A percentile compares a stretch with the other conserved stretches of the same genome.
phyloP scores from a whole-genome alignment of 1,140 invertebrate species.

The Tribolium castaneum region DNA sequence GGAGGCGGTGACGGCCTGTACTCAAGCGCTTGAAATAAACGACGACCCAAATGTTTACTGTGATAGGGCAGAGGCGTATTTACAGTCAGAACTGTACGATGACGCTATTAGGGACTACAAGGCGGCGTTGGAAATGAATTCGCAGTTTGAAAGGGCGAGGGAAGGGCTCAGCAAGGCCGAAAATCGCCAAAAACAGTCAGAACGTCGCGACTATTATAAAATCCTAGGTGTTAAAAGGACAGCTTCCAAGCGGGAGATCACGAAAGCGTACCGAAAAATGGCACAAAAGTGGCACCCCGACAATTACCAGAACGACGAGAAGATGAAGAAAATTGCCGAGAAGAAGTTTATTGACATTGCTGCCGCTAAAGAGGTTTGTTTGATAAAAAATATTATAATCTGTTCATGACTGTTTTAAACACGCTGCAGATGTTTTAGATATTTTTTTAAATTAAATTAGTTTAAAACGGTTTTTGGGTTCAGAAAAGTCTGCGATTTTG shows the following conservation, averaged over 20 bases:
- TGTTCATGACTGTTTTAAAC: too few relatives aligned
- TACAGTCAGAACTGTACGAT: slow-evolving; percentile 91
- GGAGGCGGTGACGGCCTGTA: slow-evolving; percentile 80
- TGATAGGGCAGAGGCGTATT: slow-evolving; percentile 92
- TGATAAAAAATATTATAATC: slow-evolving; percentile 7
- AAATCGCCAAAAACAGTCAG: slow-evolving; percentile 93
- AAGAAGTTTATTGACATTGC: slow-evolving; percentile 99
- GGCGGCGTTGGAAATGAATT: slow-evolving; percentile 87
- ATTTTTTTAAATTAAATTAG: too few relatives aligned
- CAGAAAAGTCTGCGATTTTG: too few relatives aligned
- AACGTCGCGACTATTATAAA: slow-evolving; percentile 98
- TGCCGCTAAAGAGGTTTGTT: slow-evolving; percentile 93
- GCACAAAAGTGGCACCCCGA: slow-evolving; percentile 99
- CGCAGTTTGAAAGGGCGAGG: slow-evolving; percentile 82
- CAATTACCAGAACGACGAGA: slow-evolving; percentile 90
- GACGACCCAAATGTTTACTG: slow-evolving; percentile 85
- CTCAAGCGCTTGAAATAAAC: slow-evolving; percentile 81
- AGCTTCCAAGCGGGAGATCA: slow-evolving; percentile 92
- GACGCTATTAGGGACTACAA: slow-evolving; percentile 91
- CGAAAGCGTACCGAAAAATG: slow-evolving; percentile 96
- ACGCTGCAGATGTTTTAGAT: too few relatives aligned
- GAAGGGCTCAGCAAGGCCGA: slow-evolving; percentile 92
- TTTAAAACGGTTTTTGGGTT: too few relatives aligned
- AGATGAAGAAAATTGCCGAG: slow-evolving; percentile 91
- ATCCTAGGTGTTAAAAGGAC: slow-evolving; percentile 86